Evolutionary conservation across 1,140 invertebrate genomes (phyloP).

Genomic region (Homalodisca vitripennis): DNA sequence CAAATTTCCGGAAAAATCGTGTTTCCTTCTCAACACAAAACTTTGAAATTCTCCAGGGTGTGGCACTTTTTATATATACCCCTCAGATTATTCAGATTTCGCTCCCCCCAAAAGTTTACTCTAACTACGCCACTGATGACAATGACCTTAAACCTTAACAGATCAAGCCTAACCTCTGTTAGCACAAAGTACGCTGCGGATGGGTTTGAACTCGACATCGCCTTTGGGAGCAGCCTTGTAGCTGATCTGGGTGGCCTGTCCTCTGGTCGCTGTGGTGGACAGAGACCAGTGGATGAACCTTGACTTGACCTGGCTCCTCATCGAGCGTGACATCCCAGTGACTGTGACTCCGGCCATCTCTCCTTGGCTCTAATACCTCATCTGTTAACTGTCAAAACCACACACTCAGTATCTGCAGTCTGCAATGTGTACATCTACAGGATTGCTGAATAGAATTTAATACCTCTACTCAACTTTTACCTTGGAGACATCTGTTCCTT

Average conservation of each 20-base stretch:
- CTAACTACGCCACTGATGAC: too few relatives aligned
- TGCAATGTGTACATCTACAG: not conserved
- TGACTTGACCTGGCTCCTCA: constrained; percentile 35
- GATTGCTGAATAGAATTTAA: not conserved
- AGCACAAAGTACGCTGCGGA: constrained; percentile 89
- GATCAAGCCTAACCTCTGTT: constrained; percentile 90
- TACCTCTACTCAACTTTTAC: too few relatives aligned
- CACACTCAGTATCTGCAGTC: not conserved
- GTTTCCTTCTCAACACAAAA: too few relatives aligned
- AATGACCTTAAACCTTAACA: too few relatives aligned
- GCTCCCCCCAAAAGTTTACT: too few relatives aligned
- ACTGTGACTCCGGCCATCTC: constrained; percentile 27
- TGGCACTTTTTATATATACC: too few relatives aligned
- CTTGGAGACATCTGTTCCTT: too few relatives aligned
- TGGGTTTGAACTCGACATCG: constrained; percentile 78
- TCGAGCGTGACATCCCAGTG: constrained; percentile 33
- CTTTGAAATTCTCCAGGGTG: too few relatives aligned
- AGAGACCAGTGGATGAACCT: constrained; percentile 31
- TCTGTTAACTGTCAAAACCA: not conserved
- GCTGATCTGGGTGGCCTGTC: not conserved
- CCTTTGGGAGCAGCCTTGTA: not conserved
- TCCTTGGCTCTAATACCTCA: not conserved
- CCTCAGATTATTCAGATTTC: too few relatives aligned
- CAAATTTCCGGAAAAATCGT: too few relatives aligned
- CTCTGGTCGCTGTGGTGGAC: not conserved